A percentile compares a stretch with the other conserved stretches of the same genome.
Conservation (phyloP, 2,888 invertebrate species). For the Drosophila setosimentum region DNA sequence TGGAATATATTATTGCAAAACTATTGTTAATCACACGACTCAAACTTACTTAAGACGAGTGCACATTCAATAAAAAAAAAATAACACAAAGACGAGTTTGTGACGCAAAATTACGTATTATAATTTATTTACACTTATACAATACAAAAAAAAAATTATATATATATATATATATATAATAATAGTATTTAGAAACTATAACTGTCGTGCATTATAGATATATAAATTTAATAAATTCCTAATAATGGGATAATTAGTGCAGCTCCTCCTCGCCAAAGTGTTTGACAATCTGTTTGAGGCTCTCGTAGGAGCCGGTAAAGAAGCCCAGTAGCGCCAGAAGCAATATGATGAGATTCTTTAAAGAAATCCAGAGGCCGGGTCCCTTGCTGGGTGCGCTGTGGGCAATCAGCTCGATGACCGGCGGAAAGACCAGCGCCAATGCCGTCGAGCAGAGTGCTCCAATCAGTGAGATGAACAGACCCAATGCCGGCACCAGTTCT, state of each 20-base stretch:
- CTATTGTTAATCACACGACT: not conserved
- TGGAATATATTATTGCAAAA: not conserved
- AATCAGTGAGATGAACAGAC: constrained; percentile 95
- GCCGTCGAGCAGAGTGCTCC: constrained; percentile 96
- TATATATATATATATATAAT: constrained; percentile 3
- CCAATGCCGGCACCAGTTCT: constrained; percentile 93
- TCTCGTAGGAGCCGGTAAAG: constrained; percentile 91
- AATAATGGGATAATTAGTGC: constrained; percentile 4
- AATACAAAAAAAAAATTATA: constrained; percentile 29
- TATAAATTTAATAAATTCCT: not conserved
- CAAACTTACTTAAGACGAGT: not conserved
- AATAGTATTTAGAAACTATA: constrained; percentile 38
- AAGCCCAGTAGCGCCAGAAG: constrained; percentile 90
- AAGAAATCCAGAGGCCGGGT: constrained; percentile 85
- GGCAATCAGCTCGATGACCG: constrained; percentile 92
- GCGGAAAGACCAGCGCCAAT: constrained; percentile 94
- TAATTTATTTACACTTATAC: constrained; percentile 44
- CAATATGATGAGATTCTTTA: constrained; percentile 89
- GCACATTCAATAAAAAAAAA: not conserved
- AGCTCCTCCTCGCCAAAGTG: constrained; percentile 75
- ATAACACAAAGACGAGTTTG: not conserved
- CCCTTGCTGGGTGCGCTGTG: constrained; percentile 87
- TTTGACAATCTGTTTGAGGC: constrained; percentile 86
- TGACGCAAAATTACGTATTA: constrained; percentile 27
- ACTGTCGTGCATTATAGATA: constrained; percentile 12